Evolutionary conservation across 2,888 invertebrate species (phyloP).

Genomic region (Caenorhabditis uteleia): DNA sequence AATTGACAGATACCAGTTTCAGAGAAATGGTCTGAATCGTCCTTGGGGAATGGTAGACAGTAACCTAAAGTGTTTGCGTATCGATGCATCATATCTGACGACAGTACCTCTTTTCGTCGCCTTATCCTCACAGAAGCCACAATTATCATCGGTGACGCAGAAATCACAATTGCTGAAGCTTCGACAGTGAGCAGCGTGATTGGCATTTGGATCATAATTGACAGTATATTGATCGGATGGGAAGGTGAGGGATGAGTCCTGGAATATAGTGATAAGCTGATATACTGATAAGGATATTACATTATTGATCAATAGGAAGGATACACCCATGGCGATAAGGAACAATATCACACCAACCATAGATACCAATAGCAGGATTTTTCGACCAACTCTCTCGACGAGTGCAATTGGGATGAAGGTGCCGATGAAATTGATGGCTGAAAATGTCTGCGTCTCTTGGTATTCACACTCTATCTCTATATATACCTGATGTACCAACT

Average conservation of each 20-base stretch:
- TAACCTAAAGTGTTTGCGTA: constrained; percentile 30
- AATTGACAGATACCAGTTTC: constrained; percentile 43
- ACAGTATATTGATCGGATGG: constrained; percentile 15
- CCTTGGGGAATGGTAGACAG: constrained; percentile 45
- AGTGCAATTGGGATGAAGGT: constrained; percentile 72
- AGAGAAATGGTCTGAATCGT: constrained; percentile 30
- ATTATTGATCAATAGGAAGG: constrained; percentile 54
- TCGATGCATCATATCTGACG: neutral
- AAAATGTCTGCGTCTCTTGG: constrained; percentile 10
- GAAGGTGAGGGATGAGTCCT: constrained; percentile 35
- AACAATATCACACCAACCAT: constrained; percentile 52
- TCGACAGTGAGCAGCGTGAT: constrained; percentile 27
- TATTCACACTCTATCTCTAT: neutral
- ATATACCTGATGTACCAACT: constrained; percentile 69
- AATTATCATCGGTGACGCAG: constrained; percentile 71
- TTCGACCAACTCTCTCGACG: constrained; percentile 73
- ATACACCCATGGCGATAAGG: constrained; percentile 56
- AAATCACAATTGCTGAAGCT: constrained; percentile 69
- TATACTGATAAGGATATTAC: constrained; percentile 17
- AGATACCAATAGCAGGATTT: constrained; percentile 60
- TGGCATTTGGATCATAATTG: constrained; percentile 9
- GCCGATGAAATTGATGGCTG: constrained; percentile 72
- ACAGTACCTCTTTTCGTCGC: constrained; percentile 29
- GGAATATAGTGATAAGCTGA: constrained; percentile 2
- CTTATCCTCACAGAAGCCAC: constrained; percentile 70